Conservation (phyloP, 2,797 vertebrate species). For the Oceanodroma leucorhoa region DNA sequence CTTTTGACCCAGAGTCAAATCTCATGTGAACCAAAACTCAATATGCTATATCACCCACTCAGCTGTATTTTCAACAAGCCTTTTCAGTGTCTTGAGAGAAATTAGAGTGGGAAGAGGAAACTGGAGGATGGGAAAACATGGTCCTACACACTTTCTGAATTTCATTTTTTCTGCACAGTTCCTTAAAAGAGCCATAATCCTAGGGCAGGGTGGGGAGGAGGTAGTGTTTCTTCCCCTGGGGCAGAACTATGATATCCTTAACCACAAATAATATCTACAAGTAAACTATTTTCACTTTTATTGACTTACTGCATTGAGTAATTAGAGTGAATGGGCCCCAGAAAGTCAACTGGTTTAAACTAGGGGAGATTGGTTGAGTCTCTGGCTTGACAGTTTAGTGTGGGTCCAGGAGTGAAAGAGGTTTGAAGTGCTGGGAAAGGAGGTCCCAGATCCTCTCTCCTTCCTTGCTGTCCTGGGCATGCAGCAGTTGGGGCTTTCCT, state of each 20-base stretch:
- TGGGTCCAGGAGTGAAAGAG: not conserved
- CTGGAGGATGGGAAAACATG: not conserved
- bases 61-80: not conserved
- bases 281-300: not conserved
- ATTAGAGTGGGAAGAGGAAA: not conserved
- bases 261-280: not conserved
- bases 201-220: not conserved
- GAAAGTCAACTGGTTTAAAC: not conserved
- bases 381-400: rapidly evolving
- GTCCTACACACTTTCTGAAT: rapidly evolving
- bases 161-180: rapidly evolving
- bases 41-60: not conserved
- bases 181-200: not conserved
- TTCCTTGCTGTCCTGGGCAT: rapidly evolving
- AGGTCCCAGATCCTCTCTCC: not conserved
- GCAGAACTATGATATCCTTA: not conserved
- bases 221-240: not conserved
- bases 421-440: not conserved
- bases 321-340: not conserved
- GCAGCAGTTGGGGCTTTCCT: not conserved
- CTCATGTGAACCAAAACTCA: not conserved
- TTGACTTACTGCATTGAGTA: rapidly evolving
- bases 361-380: not conserved
- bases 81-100: not conserved
- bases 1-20: not conserved